Evolutionary conservation across 1,140 invertebrate genomes (phyloP).

Genomic region (Caligus rogercresseyi): DNA sequence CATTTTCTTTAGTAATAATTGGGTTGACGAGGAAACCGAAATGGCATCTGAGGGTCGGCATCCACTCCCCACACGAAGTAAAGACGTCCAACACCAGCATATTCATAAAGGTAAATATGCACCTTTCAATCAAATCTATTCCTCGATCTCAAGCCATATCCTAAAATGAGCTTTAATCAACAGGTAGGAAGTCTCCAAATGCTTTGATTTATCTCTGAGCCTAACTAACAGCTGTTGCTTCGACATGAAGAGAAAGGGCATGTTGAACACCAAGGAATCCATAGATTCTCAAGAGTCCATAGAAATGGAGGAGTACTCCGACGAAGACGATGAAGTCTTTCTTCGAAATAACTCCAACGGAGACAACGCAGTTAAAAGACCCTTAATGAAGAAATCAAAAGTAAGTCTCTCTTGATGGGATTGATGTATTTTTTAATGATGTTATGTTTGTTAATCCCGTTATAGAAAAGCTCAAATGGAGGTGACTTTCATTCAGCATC

Average conservation of each 20-base stretch:
- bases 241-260: constrained; percentile 7
- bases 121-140: too few relatives aligned
- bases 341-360: constrained; percentile 48
- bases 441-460: not conserved
- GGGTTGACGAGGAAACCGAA: too few relatives aligned
- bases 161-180: too few relatives aligned
- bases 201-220: too few relatives aligned
- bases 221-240: not conserved
- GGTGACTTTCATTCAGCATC: constrained; percentile 22
- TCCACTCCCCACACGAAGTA: too few relatives aligned
- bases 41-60: too few relatives aligned
- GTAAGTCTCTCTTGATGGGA: too few relatives aligned
- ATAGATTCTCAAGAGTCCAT: constrained; percentile 25
- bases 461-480: constrained; percentile 17
- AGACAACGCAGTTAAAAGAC: constrained; percentile 48
- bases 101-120: too few relatives aligned
- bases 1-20: too few relatives aligned
- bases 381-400: constrained; percentile 39
- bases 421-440: constrained; percentile 1
- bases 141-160: too few relatives aligned
- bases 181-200: too few relatives aligned
- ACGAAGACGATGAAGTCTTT: constrained; percentile 56
- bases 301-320: constrained; percentile 27
- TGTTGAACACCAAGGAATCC: constrained; percentile 2
- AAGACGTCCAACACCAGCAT: too few relatives aligned